Conservation (phyloP, 2,797 vertebrate genomes). For the Brotula barbata region DNA sequence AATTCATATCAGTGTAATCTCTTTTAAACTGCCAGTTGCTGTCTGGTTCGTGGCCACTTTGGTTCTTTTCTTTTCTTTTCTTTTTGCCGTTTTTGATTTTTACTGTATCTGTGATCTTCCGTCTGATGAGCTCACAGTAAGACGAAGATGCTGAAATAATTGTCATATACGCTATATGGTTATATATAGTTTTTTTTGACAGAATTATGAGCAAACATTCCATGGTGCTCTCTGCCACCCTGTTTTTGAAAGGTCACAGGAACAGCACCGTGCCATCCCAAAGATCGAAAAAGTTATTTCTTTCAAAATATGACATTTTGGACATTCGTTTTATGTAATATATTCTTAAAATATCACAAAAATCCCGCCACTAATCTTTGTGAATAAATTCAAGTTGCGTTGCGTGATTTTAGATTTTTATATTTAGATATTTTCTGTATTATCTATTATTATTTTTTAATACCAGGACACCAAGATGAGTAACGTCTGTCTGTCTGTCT, state of each 20-base stretch:
- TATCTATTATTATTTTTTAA: background rate
- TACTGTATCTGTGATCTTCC: slow-evolving; percentile 12
- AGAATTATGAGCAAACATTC: background rate
- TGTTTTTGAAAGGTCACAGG: slow-evolving; percentile 7
- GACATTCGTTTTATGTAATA: background rate
- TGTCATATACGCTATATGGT: too few relatives aligned
- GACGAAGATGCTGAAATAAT: background rate
- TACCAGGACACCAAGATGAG: background rate
- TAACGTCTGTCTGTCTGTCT: background rate
- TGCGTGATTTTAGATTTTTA: too few relatives aligned
- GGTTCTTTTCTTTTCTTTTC: slow-evolving; percentile 20
- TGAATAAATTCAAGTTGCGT: too few relatives aligned
- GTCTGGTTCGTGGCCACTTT: slow-evolving; percentile 64
- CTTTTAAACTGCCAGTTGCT: slow-evolving; percentile 72
- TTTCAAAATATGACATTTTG: background rate
- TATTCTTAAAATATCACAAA: background rate
- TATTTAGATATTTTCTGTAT: background rate
- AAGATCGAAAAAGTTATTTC: slow-evolving; percentile 2
- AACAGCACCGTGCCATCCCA: background rate
- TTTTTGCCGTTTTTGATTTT: slow-evolving; percentile 48
- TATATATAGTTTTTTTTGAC: too few relatives aligned
- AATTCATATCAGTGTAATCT: slow-evolving; percentile 81
- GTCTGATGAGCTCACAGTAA: slow-evolving; percentile 18
- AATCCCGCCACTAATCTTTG: too few relatives aligned
- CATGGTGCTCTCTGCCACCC: background rate